Evolutionary conservation across 2,797 vertebrate genomes (phyloP).

Genomic region (Podargus strigoides): DNA sequence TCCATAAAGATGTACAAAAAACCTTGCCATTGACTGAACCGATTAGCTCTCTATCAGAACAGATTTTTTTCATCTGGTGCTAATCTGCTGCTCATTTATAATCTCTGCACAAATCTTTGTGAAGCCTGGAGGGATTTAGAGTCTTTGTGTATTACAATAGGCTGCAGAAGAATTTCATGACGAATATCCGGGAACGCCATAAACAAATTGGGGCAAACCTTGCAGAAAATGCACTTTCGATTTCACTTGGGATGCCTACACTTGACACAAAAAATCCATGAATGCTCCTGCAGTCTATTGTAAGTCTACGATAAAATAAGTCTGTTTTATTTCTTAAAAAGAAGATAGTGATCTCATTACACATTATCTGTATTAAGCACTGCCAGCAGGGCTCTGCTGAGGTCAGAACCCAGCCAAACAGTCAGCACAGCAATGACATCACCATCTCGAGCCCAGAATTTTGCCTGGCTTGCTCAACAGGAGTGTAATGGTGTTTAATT

Average conservation of each 20-base stretch:
- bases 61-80: constrained; percentile 16
- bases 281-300: background rate
- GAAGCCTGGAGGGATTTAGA: constrained; percentile 36
- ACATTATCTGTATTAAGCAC: background rate
- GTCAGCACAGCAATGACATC: background rate
- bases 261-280: background rate
- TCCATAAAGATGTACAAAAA: background rate
- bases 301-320: no score
- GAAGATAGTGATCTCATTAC: background rate
- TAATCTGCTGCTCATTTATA: constrained; percentile 52
- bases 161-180: constrained; percentile 34
- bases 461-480: background rate
- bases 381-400: background rate
- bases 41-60: constrained; percentile 29
- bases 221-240: background rate
- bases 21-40: background rate
- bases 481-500: background rate
- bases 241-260: background rate
- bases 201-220: background rate
- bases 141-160: constrained; percentile 18
- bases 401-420: background rate
- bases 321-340: no score
- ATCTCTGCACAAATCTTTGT: constrained; percentile 49
- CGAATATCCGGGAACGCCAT: background rate
- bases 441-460: background rate